Evolutionary conservation across 2,888 invertebrate genomes (phyloP).

Genomic region (Latrodectus hesperus): DNA sequence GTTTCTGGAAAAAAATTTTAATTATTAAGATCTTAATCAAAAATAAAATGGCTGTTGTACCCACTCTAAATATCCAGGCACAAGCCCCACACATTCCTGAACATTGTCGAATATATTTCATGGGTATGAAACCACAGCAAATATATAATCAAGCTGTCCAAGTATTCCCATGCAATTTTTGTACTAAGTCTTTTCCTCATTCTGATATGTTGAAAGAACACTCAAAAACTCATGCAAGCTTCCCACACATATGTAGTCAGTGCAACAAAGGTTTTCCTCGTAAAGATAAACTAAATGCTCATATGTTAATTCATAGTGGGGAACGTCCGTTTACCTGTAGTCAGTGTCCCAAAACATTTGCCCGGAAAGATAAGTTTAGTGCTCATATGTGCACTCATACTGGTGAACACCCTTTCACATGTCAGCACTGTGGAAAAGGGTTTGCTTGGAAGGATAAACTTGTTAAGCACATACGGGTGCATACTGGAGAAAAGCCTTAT

Average conservation of each 20-base stretch:
- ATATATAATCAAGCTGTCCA: conserved; percentile 33
- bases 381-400: conserved; percentile 62
- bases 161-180: conserved; percentile 49
- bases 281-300: conserved; percentile 53
- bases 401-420: conserved; percentile 56
- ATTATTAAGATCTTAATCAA: no score
- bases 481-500: conserved; percentile 62
- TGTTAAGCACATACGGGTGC: conserved; percentile 50
- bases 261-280: conserved; percentile 48
- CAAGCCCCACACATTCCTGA: conserved; percentile 52
- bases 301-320: conserved; percentile 46
- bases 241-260: conserved; percentile 31
- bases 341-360: conserved; percentile 58
- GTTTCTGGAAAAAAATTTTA: no score
- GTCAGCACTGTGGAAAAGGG: conserved; percentile 60
- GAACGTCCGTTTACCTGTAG: conserved; percentile 46
- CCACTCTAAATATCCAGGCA: conserved; percentile 49
- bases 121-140: conserved; percentile 60
- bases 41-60: conserved; percentile 52
- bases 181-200: conserved; percentile 48
- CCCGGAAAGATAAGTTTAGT: conserved; percentile 56
- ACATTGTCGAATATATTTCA: conserved; percentile 58
- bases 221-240: conserved; percentile 39
- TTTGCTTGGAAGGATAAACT: conserved; percentile 66
- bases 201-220: conserved; percentile 53